phyloP scores from a whole-genome alignment of 2,797 vertebrate species.

The Diceros bicornis region DNA sequence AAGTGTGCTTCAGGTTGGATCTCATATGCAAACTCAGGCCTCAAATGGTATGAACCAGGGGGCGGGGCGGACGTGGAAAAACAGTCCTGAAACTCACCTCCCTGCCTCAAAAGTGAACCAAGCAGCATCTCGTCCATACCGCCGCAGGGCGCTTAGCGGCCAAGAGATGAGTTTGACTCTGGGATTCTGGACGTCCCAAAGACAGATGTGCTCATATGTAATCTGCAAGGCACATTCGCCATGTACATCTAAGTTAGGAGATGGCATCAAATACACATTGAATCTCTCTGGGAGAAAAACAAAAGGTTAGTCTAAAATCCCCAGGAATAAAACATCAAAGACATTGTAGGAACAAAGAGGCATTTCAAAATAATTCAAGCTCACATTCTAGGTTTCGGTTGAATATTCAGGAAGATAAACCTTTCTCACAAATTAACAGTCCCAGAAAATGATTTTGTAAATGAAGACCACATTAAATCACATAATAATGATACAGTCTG shows the following conservation, averaged over 20 bases:
- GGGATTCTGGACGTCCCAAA: slow-evolving; percentile 93
- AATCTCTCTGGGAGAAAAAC: slow-evolving; percentile 94
- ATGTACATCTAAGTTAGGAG: slow-evolving; percentile 93
- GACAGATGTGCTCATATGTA: slow-evolving; percentile 93
- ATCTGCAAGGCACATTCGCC: slow-evolving; percentile 95
- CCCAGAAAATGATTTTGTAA: slow-evolving; percentile 34
- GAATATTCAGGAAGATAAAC: slow-evolving; percentile 33
- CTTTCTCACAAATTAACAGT: not conserved
- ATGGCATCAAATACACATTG: slow-evolving; percentile 95
- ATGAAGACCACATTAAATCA: not conserved
- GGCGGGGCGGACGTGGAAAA: rapidly evolving
- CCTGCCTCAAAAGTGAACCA: slow-evolving; percentile 95
- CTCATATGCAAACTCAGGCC: not conserved
- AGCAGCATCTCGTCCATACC: slow-evolving; percentile 92
- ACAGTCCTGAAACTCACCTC: slow-evolving; percentile 87
- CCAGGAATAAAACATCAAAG: slow-evolving; percentile 85
- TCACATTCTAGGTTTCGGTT: not conserved
- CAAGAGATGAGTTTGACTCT: slow-evolving; percentile 92
- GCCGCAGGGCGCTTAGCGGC: slow-evolving; percentile 92
- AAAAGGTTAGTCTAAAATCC: slow-evolving; percentile 91
- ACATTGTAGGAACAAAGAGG: slow-evolving; percentile 86
- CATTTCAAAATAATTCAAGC: slow-evolving; percentile 67
- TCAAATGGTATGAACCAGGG: not conserved
- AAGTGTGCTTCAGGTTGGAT: rapidly evolving
- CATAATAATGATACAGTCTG: not conserved